These are phyloP conservation scores for Lepidocyrtoides sp. DNA, from an alignment of 2,888 invertebrate species.

Conservation along the genomic window DNA sequence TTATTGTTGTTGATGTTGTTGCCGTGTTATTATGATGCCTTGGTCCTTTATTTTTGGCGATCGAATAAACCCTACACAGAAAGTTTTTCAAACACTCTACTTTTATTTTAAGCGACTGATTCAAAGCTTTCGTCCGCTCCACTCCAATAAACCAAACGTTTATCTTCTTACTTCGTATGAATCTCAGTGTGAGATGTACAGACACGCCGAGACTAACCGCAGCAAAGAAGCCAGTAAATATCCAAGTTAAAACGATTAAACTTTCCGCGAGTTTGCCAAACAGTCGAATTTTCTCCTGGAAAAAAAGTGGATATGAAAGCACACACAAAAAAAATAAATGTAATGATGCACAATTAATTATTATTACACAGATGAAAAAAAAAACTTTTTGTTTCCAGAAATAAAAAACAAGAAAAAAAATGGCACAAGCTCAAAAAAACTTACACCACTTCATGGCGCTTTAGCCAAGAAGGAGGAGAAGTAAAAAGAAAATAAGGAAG, in stretches of 20 bases:
- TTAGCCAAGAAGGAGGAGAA: background rate
- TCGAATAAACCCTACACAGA: constrained; percentile 61
- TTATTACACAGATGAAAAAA: too few relatives aligned
- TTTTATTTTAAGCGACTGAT: constrained; percentile 40
- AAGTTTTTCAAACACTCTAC: constrained; percentile 57
- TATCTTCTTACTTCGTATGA: constrained; percentile 71
- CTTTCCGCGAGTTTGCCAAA: constrained; percentile 70
- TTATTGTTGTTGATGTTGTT: background rate
- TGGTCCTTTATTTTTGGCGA: constrained; percentile 74
- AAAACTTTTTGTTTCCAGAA: background rate
- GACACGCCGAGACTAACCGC: constrained; percentile 66
- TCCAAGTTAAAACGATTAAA: constrained; percentile 75
- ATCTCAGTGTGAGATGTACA: constrained; percentile 66
- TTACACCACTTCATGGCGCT: background rate
- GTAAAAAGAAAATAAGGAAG: background rate
- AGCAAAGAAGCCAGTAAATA: constrained; percentile 74
- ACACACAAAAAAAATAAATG: background rate
- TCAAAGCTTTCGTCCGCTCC: background rate
- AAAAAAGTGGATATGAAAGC: background rate
- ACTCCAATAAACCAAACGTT: constrained; percentile 39
- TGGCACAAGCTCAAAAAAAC: constrained; percentile 6
- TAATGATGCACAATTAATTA: background rate
- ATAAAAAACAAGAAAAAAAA: too few relatives aligned
- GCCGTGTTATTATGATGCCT: too few relatives aligned
- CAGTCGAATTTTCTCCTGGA: constrained; percentile 77